A percentile compares a stretch with the other conserved stretches of the same genome.
Conservation (phyloP, 2,888 invertebrate species). For the Eledona agricola region DNA sequence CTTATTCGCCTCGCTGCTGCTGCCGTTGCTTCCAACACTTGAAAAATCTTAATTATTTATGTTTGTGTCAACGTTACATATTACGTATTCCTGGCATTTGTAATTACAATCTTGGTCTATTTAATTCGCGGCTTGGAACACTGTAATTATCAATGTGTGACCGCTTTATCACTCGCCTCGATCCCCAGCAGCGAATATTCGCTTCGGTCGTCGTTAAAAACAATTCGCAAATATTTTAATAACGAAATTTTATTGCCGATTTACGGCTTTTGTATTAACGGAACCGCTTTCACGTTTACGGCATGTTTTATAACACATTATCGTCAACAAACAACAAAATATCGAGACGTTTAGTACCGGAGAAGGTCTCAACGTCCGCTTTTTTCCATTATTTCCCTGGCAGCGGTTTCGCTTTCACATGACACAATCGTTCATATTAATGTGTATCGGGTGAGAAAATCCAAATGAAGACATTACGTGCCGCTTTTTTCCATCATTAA, state of each 20-base stretch:
- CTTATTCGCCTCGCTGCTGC: conserved; percentile 16
- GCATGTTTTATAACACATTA: conserved; percentile 11
- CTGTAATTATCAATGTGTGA: conserved; percentile 22
- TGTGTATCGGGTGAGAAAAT: too few relatives aligned
- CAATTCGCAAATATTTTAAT: too few relatives aligned
- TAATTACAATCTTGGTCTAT: conserved; percentile 24
- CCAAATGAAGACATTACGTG: too few relatives aligned
- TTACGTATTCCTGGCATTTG: conserved; percentile 22
- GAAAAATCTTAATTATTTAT: conserved; percentile 33
- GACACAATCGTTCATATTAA: too few relatives aligned
- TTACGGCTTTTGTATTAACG: conserved; percentile 16
- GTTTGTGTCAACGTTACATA: conserved; percentile 32
- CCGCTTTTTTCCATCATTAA: too few relatives aligned
- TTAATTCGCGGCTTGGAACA: conserved; percentile 23
- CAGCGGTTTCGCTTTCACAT: too few relatives aligned
- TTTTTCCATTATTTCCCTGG: too few relatives aligned
- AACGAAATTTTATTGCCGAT: conserved; percentile 12
- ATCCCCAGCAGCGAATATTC: too few relatives aligned
- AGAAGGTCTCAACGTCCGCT: too few relatives aligned
- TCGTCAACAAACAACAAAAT: conserved; percentile 8
- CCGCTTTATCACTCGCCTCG: conserved; percentile 30
- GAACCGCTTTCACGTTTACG: conserved; percentile 22
- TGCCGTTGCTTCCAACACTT: conserved; percentile 13
- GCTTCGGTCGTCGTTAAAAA: too few relatives aligned
- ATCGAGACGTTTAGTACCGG: too few relatives aligned